A percentile compares a stretch with the other conserved stretches of the same genome.
These are phyloP conservation scores for Pterobdella sp. DNA, from an alignment of 2,888 invertebrate species.

Conservation along the genomic window DNA sequence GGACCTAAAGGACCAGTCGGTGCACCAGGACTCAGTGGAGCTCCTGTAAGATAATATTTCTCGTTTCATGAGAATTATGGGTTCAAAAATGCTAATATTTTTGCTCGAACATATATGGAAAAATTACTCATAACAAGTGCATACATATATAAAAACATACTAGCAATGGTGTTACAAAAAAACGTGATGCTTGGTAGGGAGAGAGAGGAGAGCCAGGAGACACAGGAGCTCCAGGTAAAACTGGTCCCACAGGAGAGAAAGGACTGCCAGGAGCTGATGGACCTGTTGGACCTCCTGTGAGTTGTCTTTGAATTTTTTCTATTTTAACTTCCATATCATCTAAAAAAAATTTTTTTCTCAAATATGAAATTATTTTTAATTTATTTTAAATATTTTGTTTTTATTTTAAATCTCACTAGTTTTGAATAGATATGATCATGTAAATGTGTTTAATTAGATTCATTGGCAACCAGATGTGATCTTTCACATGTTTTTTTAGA, in stretches of 20 bases:
- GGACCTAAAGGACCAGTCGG: conserved; percentile 29
- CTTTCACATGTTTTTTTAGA: not conserved
- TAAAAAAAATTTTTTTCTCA: not conserved
- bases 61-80: too few species aligned
- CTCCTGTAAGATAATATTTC: not conserved
- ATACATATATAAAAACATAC: too few species aligned
- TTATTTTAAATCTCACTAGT: not conserved
- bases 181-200: too few species aligned
- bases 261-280: conserved; percentile 39
- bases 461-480: too few species aligned
- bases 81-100: too few species aligned
- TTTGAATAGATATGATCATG: not conserved
- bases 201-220: conserved; percentile 35
- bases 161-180: too few species aligned
- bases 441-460: not conserved
- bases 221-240: conserved; percentile 28
- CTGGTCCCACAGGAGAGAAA: conserved; percentile 15
- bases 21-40: not conserved
- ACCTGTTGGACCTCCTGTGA: conserved; percentile 44
- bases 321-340: not conserved
- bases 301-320: conserved; percentile 17
- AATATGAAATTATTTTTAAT: not conserved
- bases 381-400: not conserved
- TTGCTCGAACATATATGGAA: too few species aligned
- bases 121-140: too few species aligned